Evolutionary conservation across 30 jellyfish, hydroid and myxozoan genomes (phyloP).

Genomic region (Nemopilema nomurai): DNA sequence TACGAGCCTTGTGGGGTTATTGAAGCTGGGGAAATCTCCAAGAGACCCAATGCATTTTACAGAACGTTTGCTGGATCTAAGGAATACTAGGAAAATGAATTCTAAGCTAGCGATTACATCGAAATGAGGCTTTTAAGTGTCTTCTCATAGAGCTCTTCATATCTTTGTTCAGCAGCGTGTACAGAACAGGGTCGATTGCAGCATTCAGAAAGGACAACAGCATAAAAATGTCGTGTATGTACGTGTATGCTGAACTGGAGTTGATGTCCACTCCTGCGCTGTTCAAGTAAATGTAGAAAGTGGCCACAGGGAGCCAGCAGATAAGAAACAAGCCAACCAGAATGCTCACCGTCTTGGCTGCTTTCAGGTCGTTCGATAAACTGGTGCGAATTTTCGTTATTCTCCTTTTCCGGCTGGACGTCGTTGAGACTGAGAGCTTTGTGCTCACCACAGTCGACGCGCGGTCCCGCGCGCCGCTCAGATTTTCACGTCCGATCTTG

Average conservation of each 20-base stretch:
- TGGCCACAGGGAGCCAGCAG: conserved; percentile 90
- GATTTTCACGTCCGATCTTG: background rate
- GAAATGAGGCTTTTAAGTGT: conserved; percentile 7
- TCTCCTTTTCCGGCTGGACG: conserved; percentile 28
- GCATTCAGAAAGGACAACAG: conserved; percentile 69
- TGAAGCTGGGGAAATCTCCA: too few relatives aligned
- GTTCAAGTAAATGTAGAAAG: conserved; percentile 72
- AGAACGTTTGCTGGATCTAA: too few relatives aligned
- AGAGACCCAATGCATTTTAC: too few relatives aligned
- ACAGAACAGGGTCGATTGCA: conserved; percentile 72
- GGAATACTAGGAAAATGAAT: too few relatives aligned
- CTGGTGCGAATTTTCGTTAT: conserved; percentile 41
- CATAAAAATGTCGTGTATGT: conserved; percentile 68
- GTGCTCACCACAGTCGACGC: conserved; percentile 2
- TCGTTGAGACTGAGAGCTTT: conserved; percentile 14
- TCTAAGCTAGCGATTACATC: background rate
- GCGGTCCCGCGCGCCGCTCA: conserved; percentile 8
- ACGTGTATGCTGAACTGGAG: conserved; percentile 29
- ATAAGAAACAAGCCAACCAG: conserved; percentile 79
- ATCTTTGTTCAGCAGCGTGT: conserved; percentile 62
- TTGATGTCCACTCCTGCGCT: conserved; percentile 36
- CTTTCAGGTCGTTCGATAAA: conserved; percentile 64
- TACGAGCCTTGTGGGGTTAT: too few relatives aligned
- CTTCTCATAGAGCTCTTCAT: conserved; percentile 47
- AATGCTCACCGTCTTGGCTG: conserved; percentile 87